Conservation (phyloP, 30 jellyfish, hydroid and myxozoan genomes). For the Turritopsis dohrnii region DNA sequence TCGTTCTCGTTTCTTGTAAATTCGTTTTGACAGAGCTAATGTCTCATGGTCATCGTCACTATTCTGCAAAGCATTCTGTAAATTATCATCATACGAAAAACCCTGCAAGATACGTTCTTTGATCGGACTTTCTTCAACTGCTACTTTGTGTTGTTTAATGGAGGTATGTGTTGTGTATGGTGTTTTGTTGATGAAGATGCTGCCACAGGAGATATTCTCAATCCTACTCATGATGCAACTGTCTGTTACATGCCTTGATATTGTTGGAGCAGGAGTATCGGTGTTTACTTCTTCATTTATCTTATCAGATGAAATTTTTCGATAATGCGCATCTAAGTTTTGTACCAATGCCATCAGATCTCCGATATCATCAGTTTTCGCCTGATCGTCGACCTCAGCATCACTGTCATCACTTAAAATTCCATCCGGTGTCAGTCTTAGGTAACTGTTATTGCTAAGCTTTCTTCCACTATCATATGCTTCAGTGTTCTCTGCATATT, state of each 20-base stretch:
- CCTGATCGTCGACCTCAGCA: background rate
- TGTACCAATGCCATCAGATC: background rate
- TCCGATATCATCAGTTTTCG: background rate
- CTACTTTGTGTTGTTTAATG: background rate
- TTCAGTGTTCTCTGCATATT: background rate
- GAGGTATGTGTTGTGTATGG: background rate
- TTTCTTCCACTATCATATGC: background rate
- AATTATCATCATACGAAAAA: background rate
- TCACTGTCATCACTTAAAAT: background rate
- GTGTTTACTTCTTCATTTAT: background rate
- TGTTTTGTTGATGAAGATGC: background rate
- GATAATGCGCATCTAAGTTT: background rate
- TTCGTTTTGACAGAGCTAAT: background rate
- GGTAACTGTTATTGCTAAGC: background rate
- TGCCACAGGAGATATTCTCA: background rate
- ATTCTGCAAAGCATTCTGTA: background rate
- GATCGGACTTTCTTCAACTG: background rate
- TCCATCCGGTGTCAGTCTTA: slow-evolving; percentile 12
- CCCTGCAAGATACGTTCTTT: background rate
- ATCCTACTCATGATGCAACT: background rate
- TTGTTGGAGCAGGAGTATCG: background rate
- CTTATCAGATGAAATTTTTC: background rate
- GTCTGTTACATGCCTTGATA: background rate
- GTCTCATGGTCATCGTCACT: background rate
- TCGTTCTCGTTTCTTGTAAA: background rate